Base-by-base conservation (phyloP, 2,888 invertebrate species). In the Clivina fossor region DNA sequence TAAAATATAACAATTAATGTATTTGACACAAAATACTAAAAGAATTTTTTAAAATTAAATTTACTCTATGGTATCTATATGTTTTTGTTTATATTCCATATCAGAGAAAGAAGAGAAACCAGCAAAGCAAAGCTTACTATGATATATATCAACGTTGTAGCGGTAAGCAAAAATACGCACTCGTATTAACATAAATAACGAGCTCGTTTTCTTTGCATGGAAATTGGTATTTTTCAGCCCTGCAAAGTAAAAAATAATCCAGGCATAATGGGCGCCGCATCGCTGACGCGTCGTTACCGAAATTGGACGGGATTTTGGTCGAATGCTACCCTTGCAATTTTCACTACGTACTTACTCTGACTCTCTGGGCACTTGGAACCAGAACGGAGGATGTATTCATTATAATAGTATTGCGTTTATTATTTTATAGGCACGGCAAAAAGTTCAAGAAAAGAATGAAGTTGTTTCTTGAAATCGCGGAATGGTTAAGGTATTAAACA, bases 141-240 rank as follows among this genome's bases (percentile, higher is more conserved):
- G n/a, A n/a, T n/a, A n/a, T n/a, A n/a, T n/a, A n/a, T n/a, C n/a
- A n/a, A n/a, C n/a, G n/a, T n/a, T n/a, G n/a, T n/a, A n/a, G n/a
- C n/a, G n/a, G n/a, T n/a, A n/a, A n/a, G 51, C 32, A 19, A 19
- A 51, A 33, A 41, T 51, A 51, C 51, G 51, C 51, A 51, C n/a
- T n/a, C n/a, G n/a, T 55, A 55, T 55, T 55, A 55, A 47, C 47
- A 55, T 55, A 55, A 55, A 55, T 55, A 55, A 55, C 55, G 55
- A 40, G 47, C 47, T 55, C 55, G 47, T 55, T 55, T 47, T 24
- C 55, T 47, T 47, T 55, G 55, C 55, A 55, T 55, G 47, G 55
- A 55, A 55, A 55, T 55, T 55, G 55, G 55, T 47, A 55, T 55
- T 55, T 55, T 55, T 47, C 28, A 37, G 40, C 40, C 55, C n/a